Conservation (phyloP, 2,888 invertebrate genomes). For the Romanomermis culicivorax region DNA sequence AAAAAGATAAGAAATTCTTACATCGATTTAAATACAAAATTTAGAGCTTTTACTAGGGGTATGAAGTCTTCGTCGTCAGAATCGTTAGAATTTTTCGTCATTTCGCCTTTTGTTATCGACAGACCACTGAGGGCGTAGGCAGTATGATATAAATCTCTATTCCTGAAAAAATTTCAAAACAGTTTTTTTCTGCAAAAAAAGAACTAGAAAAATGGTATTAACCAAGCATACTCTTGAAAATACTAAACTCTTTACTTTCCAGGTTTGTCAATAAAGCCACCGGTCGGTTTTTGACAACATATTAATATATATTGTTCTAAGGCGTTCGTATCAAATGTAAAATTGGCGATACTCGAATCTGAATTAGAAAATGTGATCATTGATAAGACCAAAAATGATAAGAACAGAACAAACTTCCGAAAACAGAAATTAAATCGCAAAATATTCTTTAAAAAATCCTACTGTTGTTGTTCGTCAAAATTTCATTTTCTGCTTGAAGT, state of each 20-base stretch:
- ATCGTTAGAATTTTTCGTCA: too few species aligned
- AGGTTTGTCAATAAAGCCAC: slow-evolving; percentile 88
- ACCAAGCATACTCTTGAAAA: neutral
- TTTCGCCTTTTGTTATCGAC: slow-evolving; percentile 76
- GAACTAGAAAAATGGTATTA: neutral
- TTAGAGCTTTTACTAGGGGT: too few species aligned
- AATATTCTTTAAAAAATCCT: neutral
- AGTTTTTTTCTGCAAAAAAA: neutral
- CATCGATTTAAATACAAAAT: too few species aligned
- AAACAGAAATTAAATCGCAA: neutral
- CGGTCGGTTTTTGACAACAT: slow-evolving; percentile 63
- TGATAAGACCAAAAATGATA: too few species aligned
- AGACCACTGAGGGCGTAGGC: slow-evolving; percentile 87
- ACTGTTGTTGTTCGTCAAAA: too few species aligned
- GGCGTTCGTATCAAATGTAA: slow-evolving; percentile 30
- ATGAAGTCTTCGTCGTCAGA: too few species aligned
- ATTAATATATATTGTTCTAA: slow-evolving; percentile 81
- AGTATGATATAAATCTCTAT: slow-evolving; percentile 80
- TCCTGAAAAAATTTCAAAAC: slow-evolving; percentile 35
- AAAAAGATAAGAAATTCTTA: too few species aligned
- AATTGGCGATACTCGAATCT: neutral
- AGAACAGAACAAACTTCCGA: too few species aligned
- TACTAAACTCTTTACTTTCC: too few species aligned
- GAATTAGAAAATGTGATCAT: neutral
- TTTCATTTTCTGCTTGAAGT: too few species aligned